Percentiles rank a stretch among this genome's conserved stretches.
Conservation (phyloP, 2,888 invertebrate species). For the Trichopria drosophilae region DNA sequence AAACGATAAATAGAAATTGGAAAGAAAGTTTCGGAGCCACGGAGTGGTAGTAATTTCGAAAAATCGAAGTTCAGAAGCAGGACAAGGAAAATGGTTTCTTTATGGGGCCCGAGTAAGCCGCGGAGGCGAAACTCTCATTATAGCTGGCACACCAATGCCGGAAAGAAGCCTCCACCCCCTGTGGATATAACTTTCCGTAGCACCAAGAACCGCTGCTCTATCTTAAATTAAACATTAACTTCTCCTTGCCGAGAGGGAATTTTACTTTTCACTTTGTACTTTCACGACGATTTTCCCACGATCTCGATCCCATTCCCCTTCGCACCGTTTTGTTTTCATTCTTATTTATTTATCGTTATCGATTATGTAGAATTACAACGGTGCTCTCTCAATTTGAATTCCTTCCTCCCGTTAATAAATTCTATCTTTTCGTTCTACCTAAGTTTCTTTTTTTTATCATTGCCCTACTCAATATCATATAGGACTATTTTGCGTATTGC, state of each 20-base stretch:
- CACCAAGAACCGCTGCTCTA: constrained; percentile 40
- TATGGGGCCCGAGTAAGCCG: neutral
- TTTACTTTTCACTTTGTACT: constrained; percentile 49
- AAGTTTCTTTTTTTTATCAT: too few relatives aligned
- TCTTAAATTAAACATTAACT: constrained; percentile 54
- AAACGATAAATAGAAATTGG: neutral
- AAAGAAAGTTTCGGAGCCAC: neutral
- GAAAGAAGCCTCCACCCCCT: constrained; percentile 13
- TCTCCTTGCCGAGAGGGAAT: constrained; percentile 42
- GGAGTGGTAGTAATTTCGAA: neutral
- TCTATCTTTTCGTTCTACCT: too few relatives aligned
- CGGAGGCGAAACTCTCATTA: constrained; percentile 8
- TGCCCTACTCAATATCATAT: too few relatives aligned
- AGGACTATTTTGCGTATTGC: too few relatives aligned
- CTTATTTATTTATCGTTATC: too few relatives aligned
- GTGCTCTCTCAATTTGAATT: too few relatives aligned
- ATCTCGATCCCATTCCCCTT: constrained; percentile 16
- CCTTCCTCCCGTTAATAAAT: too few relatives aligned
- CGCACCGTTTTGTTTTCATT: too few relatives aligned
- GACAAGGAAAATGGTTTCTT: constrained; percentile 10
- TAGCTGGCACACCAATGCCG: neutral
- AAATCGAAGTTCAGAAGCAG: neutral
- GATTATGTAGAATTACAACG: too few relatives aligned
- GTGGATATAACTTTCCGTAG: constrained; percentile 38
- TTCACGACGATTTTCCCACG: constrained; percentile 33